phyloP scores from a whole-genome alignment of 2,888 invertebrate genomes.

The Anarsia innoxiella region DNA sequence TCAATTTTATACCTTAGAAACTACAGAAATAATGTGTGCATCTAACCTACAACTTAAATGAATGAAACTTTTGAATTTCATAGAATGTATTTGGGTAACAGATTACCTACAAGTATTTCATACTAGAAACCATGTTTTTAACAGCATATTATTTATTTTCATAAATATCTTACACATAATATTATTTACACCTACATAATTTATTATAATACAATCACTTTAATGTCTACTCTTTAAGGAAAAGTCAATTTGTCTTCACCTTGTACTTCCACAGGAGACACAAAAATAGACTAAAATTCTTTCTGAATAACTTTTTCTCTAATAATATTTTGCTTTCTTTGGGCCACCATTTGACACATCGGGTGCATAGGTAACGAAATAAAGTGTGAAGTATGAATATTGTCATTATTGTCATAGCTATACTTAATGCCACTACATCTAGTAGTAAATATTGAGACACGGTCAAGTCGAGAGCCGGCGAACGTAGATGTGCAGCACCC shows the following conservation, averaged over 20 bases:
- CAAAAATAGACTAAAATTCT: slow-evolving; percentile 47
- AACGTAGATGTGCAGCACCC: slow-evolving; percentile 68
- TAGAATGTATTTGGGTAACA: too few relatives aligned
- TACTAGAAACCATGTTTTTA: slow-evolving; percentile 16
- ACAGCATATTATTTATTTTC: slow-evolving; percentile 22
- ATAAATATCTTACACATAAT: slow-evolving; percentile 54
- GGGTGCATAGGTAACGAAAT: slow-evolving; percentile 56
- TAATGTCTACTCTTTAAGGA: slow-evolving; percentile 17
- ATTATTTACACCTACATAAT: slow-evolving; percentile 56
- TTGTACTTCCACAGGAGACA: slow-evolving; percentile 60
- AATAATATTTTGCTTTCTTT: slow-evolving; percentile 43
- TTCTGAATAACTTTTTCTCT: slow-evolving; percentile 52
- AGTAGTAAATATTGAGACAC: slow-evolving; percentile 61
- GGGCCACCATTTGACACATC: slow-evolving; percentile 61
- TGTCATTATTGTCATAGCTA: slow-evolving; percentile 38
- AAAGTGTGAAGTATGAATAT: slow-evolving; percentile 51
- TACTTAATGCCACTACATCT: slow-evolving; percentile 51
- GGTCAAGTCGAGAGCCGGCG: slow-evolving; percentile 64
- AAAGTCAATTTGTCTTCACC: slow-evolving; percentile 50
- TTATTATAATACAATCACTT: slow-evolving; percentile 20
- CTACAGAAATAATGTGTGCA: too few relatives aligned
- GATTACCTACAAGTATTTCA: slow-evolving; percentile 13
- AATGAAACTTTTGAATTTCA: too few relatives aligned
- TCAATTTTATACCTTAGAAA: too few relatives aligned
- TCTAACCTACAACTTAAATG: too few relatives aligned